A percentile compares a stretch with the other conserved stretches of the same genome.
phyloP scores from a whole-genome alignment of 2,888 invertebrate species.

The Dynastes maya region DNA sequence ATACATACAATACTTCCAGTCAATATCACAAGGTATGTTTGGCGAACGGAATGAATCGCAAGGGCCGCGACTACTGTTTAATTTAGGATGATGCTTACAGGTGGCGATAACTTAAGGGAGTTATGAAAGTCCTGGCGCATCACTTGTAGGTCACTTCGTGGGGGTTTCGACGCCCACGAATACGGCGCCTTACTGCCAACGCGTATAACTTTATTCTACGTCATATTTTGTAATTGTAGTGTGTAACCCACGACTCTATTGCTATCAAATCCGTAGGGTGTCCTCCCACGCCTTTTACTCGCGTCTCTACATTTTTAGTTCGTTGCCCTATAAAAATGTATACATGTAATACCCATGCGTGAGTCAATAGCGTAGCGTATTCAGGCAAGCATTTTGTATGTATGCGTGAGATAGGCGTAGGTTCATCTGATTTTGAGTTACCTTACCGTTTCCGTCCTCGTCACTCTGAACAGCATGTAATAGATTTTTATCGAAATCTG shows the following conservation, averaged over 20 bases:
- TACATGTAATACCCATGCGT: background rate
- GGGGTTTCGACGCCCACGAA: conserved; percentile 47
- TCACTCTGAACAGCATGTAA: background rate
- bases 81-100: background rate
- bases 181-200: conserved; percentile 49
- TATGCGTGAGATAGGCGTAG: conserved; percentile 8
- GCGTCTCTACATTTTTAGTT: conserved; percentile 25
- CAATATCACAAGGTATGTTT: no score
- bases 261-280: conserved; percentile 11
- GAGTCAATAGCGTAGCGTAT: background rate
- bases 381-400: background rate
- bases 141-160: conserved; percentile 1
- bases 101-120: background rate
- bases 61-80: background rate
- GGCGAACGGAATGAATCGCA: no score
- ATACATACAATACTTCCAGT: no score
- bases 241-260: conserved; percentile 12
- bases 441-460: background rate
- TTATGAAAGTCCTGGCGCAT: background rate
- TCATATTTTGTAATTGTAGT: background rate
- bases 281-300: conserved; percentile 8
- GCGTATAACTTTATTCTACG: background rate
- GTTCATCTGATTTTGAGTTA: conserved; percentile 18
- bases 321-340: conserved; percentile 21
- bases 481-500: conserved; percentile 25